A percentile compares a stretch with the other conserved stretches of the same genome.
These are phyloP conservation scores for Dreissena rostriformis DNA, from an alignment of 1,140 invertebrate species.

Conservation along the genomic window DNA sequence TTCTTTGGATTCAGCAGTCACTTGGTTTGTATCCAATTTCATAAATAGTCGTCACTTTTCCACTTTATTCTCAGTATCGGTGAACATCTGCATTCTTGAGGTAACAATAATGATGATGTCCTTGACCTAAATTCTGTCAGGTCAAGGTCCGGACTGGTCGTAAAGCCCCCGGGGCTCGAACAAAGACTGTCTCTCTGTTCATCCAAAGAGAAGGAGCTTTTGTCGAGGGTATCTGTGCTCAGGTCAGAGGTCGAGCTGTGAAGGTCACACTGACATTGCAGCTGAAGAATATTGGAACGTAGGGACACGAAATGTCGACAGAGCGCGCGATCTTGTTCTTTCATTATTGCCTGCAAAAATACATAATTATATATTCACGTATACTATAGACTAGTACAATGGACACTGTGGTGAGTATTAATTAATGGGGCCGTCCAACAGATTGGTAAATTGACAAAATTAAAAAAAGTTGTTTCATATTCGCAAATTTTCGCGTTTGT, in stretches of 20 bases:
- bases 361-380: background rate
- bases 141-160: slow-evolving; percentile 40
- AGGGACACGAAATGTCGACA: slow-evolving; percentile 73
- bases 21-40: background rate
- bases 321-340: slow-evolving; percentile 71
- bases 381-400: too few species aligned
- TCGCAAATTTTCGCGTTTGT: too few species aligned
- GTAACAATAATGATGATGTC: slow-evolving; percentile 65
- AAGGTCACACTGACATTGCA: slow-evolving; percentile 66
- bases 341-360: slow-evolving; percentile 70
- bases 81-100: slow-evolving; percentile 52
- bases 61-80: slow-evolving; percentile 65
- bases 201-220: slow-evolving; percentile 71
- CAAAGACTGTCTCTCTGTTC: slow-evolving; percentile 39
- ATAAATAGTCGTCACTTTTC: slow-evolving; percentile 71
- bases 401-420: too few species aligned
- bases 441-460: too few species aligned
- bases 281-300: slow-evolving; percentile 70
- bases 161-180: slow-evolving; percentile 12
- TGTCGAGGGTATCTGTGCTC: slow-evolving; percentile 57
- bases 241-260: slow-evolving; percentile 67
- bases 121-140: slow-evolving; percentile 58
- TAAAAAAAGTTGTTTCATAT: too few species aligned
- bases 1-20: background rate
- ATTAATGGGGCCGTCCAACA: too few species aligned